These are phyloP conservation scores for Endomychus coccineus DNA, from an alignment of 2,888 invertebrate genomes.

Conservation along the genomic window DNA sequence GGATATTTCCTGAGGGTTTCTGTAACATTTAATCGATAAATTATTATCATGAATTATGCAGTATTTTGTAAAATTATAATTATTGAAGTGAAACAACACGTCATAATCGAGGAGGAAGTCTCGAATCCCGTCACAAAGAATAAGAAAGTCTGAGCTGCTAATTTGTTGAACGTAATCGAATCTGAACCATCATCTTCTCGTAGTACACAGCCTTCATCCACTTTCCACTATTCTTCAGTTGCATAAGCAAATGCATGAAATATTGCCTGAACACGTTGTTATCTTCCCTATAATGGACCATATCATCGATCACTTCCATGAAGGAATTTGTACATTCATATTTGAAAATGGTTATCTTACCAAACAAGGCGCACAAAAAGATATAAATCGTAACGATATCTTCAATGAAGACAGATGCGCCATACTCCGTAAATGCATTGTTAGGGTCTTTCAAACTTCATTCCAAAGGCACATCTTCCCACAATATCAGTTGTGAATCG, in stretches of 20 bases:
- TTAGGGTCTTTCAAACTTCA: constrained; percentile 17
- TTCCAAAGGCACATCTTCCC: constrained; percentile 19
- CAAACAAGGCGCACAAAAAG: constrained; percentile 4
- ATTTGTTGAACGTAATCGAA: constrained; percentile 18
- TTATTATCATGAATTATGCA: too few relatives aligned
- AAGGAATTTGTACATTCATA: constrained; percentile 6
- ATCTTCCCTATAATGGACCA: constrained; percentile 38
- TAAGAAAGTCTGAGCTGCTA: constrained; percentile 24
- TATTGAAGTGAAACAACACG: constrained; percentile 27
- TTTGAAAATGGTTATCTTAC: background rate
- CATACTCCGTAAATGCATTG: constrained; percentile 14
- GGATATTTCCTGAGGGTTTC: constrained; percentile 39
- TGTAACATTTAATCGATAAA: constrained; percentile 18
- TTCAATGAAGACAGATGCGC: constrained; percentile 13
- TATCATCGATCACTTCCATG: constrained; percentile 34
- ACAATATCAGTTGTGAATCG: constrained; percentile 20
- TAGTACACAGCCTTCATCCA: constrained; percentile 17
- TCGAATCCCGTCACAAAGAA: constrained; percentile 29
- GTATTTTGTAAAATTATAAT: too few relatives aligned
- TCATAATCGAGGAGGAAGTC: constrained; percentile 27
- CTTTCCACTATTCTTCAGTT: constrained; percentile 36
- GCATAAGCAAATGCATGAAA: constrained; percentile 46
- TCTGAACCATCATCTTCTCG: constrained; percentile 18
- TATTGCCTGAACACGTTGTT: constrained; percentile 41
- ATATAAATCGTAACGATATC: constrained; percentile 7